Base-by-base conservation (phyloP, 2,113 vertebrate genomes). In the Lontra canadensis region DNA sequence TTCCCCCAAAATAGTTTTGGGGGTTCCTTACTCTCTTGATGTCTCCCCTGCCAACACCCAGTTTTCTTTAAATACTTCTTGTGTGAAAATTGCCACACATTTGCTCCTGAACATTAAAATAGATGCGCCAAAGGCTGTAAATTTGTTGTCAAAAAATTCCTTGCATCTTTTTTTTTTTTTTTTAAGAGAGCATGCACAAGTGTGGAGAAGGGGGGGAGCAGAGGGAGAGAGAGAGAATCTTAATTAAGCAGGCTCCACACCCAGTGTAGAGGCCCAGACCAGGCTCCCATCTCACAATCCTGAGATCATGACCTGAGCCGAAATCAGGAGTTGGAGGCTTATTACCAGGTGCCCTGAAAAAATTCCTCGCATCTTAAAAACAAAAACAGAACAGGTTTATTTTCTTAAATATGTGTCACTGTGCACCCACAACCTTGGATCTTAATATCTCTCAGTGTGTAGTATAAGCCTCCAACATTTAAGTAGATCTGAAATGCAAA, bases 31-130 rank as follows among this genome's bases (percentile, higher is more conserved):
- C 3, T 59, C 42, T 76, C 11, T 47, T 65, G 34, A 11, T 82
- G 36, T 55, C 34, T 12, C 21, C 23, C 9, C 23, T 34, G 63
- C 82, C 55, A 21, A 52, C 7, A 31, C 31, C 44, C 57, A 47
- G 67, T 94, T 94, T 92, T 84, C 69, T 90, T 93, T 59, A 94
- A 91, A 73, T 74, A 88, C 78, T 76, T 95, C 84, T 34, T 96
- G 69, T 73, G 59, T 97, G 88, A 97, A 89, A 95, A 79, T 87
- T 94, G 31, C 78, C 87, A 88, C 71, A 79, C 44, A 88, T 29
- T 87, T 93, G 65, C 36, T 94, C 20, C 52, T 94, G 81, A 79
- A 90, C 42, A 71, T 92, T 88, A 90, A 90, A 96, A 65, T 81
- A 94, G 71, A 82, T 55, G 39, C 76, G 78, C 84, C 42, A 90